Evolutionary conservation across 1,140 invertebrate genomes (phyloP), one percentile per base, ranked within the genome.

Genomic region (Drosophila miranda): DNA sequence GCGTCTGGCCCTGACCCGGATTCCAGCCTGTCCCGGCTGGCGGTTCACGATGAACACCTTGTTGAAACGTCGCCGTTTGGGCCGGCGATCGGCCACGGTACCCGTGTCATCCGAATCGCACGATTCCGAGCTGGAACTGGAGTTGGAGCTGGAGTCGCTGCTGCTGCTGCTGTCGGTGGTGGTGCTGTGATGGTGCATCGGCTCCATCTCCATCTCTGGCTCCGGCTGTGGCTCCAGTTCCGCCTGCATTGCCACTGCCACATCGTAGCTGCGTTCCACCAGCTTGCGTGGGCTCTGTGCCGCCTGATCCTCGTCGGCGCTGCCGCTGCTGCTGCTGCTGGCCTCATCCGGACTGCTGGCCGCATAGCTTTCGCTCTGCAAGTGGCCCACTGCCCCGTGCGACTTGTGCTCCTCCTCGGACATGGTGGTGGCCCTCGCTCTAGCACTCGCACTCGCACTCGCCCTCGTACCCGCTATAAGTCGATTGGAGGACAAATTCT

Each of bases 21-120:
- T 21, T 1, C 44, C 74, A 0, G 57, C 73, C n/a, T 63, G 63
- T 4, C 75, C 74, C 3, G 57, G 78, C 41, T 83, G 75, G 0
- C 78, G 75, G 76, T 96, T 96, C 1, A 96, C 95, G 0, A 95
- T 93, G 75, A 95, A 95, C 0, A 96, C 94, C 14, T 94, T 92
- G 0, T 95, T 95, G 80, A 95, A 96, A 16, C 93, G 92, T 11
- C 94, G 93, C 0, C 94, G 92, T 11, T 94, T 93, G n/a, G 91
- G 91, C 3, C 90, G 59, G 0, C 90, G 75, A 72, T 90, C 83
- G 9, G 80, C 87, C 28, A 91, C 84, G 0, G 86, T 89, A n/a
- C 90, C 83, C 2, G 89, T 90, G 34, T 91, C 89, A 55, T 91
- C 90, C 0, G 87, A 87, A 45, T 91, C 90, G 2, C 84, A 75